These are phyloP conservation scores for Emydocephalus ijimae DNA, from an alignment of 2,113 vertebrate species.

Conservation along the genomic window DNA sequence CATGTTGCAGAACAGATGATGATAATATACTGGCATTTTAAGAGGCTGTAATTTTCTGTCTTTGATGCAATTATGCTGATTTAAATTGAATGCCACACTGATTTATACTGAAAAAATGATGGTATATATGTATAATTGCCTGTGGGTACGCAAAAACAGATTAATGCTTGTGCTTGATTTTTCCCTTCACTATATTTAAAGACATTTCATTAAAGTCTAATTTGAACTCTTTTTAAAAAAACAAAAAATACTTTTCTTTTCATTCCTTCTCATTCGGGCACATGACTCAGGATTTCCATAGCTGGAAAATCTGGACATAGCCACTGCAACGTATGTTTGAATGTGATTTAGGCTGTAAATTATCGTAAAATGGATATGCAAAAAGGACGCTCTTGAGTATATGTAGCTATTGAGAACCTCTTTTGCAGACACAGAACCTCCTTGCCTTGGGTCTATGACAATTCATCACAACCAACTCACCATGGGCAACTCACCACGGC, in stretches of 20 bases:
- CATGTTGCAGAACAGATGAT: background rate
- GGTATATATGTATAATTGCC: background rate
- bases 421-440: background rate
- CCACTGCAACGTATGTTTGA: background rate
- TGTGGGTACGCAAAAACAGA: background rate
- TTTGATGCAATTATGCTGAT: constrained; percentile 16
- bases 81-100: constrained; percentile 8
- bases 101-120: constrained; percentile 8
- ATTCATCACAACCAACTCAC: too few species aligned
- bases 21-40: background rate
- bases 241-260: background rate
- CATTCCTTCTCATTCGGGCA: background rate
- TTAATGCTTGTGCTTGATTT: background rate
- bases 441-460: background rate
- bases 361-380: background rate
- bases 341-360: background rate
- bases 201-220: background rate
- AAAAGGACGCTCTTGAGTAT: background rate
- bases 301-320: background rate
- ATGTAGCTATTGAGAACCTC: background rate
- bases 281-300: background rate
- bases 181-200: background rate
- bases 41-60: background rate
- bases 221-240: background rate
- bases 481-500: too few species aligned